Percentiles rank a stretch among this genome's conserved stretches.
Conservation (phyloP, 2,113 vertebrate genomes). For the Cephalopholis sonnerati region DNA sequence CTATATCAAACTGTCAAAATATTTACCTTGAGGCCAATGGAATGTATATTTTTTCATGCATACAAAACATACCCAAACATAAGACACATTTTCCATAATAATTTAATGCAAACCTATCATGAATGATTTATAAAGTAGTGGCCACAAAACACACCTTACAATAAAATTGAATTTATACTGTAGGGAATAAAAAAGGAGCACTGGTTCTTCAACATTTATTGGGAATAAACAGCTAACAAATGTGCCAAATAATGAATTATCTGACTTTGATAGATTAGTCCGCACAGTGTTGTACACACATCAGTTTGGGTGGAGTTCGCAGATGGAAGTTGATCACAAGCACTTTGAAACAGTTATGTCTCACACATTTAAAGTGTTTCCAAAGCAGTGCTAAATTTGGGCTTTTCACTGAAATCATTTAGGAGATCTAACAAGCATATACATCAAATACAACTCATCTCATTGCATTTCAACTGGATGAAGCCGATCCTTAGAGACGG, state of each 20-base stretch:
- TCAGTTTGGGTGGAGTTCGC: neutral
- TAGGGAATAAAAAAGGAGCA: no score
- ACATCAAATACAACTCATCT: constrained; percentile 10
- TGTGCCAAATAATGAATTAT: neutral
- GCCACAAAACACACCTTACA: neutral
- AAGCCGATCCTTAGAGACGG: neutral
- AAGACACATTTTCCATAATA: neutral
- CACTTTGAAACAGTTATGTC: constrained; percentile 5
- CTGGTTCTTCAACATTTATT: no score
- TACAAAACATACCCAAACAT: neutral
- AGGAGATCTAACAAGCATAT: neutral
- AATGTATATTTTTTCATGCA: constrained; percentile 25
- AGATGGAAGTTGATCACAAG: constrained; percentile 15
- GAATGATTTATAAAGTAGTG: constrained; percentile 2
- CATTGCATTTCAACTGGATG: neutral
- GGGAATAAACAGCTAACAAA: neutral
- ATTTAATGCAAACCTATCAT: constrained; percentile 5
- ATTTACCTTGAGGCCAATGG: constrained; percentile 22
- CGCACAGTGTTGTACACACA: no score
- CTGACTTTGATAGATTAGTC: neutral
- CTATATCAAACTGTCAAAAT: constrained; percentile 12
- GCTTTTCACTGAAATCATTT: constrained; percentile 1
- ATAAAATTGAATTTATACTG: neutral
- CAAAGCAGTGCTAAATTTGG: neutral
- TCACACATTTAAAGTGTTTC: neutral